A percentile compares a stretch with the other conserved stretches of the same genome.
phyloP scores from a whole-genome alignment of 2,888 invertebrate genomes.

The Melanophora roralis region DNA sequence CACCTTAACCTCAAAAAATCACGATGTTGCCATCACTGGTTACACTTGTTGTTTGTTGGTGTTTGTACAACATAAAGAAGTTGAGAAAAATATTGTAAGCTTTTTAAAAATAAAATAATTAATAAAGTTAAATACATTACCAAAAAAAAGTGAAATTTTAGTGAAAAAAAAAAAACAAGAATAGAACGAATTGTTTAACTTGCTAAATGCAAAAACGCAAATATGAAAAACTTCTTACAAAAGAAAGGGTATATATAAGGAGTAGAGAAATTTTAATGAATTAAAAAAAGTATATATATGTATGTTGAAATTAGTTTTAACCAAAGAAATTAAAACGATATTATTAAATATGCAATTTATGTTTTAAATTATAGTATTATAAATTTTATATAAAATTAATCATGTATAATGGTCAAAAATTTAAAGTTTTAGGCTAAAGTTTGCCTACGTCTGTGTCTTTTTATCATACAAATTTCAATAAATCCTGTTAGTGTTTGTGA shows the following conservation, averaged over 20 bases:
- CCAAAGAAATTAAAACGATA: neutral
- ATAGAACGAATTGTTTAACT: neutral
- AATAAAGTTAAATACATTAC: constrained; percentile 27
- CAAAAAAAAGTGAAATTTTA: neutral
- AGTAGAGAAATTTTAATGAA: constrained; percentile 47
- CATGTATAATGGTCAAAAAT: too few species aligned
- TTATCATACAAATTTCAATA: too few species aligned
- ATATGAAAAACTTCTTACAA: neutral
- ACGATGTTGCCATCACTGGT: neutral
- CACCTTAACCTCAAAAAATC: too few species aligned
- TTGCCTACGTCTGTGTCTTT: neutral
- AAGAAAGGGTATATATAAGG: neutral
- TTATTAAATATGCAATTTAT: too few species aligned
- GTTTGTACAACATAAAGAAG: constrained; percentile 24
- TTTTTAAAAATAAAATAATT: constrained; percentile 13
- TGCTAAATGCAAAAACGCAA: neutral
- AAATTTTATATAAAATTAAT: constrained; percentile 4
- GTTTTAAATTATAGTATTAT: neutral
- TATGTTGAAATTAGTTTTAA: too few species aligned
- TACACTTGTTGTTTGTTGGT: constrained; percentile 47
- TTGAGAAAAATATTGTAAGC: constrained; percentile 18
- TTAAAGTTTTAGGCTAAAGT: constrained; percentile 16
- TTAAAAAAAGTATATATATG: constrained; percentile 7
- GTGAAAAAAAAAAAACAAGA: constrained; percentile 5
- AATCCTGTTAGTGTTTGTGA: neutral